Percentiles rank a stretch among this genome's conserved stretches.
phyloP scores from a whole-genome alignment of 2,797 vertebrate genomes.

The Acipenser transmontanus region DNA sequence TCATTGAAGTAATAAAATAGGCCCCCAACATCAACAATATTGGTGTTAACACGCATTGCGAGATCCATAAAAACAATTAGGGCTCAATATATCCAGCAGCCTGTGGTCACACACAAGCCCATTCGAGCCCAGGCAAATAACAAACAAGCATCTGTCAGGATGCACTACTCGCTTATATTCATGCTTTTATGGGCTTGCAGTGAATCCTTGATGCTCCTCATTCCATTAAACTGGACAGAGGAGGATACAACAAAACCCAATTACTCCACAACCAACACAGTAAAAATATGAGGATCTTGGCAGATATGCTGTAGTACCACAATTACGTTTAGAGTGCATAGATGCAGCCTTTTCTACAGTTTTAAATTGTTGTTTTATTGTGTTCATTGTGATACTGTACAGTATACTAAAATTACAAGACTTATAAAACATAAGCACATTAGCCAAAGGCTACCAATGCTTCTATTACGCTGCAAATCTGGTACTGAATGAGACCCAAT shows the following conservation, averaged over 20 bases:
- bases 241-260: not conserved
- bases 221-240: slow-evolving; percentile 15
- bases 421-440: slow-evolving; percentile 42
- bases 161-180: too few relatives aligned
- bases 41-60: not conserved
- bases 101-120: not conserved
- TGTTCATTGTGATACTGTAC: too few relatives aligned
- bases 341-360: too few relatives aligned
- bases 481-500: slow-evolving; percentile 30
- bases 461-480: slow-evolving; percentile 47
- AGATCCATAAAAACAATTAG: not conserved
- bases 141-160: not conserved
- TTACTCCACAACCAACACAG: too few relatives aligned
- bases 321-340: too few relatives aligned
- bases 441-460: slow-evolving; percentile 30
- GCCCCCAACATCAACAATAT: not conserved
- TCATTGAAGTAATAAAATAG: slow-evolving; percentile 7
- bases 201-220: slow-evolving; percentile 12
- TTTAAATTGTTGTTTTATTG: too few relatives aligned
- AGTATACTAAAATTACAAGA: slow-evolving; percentile 27
- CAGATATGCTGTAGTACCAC: too few relatives aligned
- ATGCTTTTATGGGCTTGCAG: not conserved
- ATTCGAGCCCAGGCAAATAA: not conserved
- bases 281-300: too few relatives aligned
- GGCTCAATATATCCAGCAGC: not conserved